These are phyloP conservation scores for Eupsilia transversa DNA, from an alignment of 2,888 invertebrate species.

Conservation along the genomic window DNA sequence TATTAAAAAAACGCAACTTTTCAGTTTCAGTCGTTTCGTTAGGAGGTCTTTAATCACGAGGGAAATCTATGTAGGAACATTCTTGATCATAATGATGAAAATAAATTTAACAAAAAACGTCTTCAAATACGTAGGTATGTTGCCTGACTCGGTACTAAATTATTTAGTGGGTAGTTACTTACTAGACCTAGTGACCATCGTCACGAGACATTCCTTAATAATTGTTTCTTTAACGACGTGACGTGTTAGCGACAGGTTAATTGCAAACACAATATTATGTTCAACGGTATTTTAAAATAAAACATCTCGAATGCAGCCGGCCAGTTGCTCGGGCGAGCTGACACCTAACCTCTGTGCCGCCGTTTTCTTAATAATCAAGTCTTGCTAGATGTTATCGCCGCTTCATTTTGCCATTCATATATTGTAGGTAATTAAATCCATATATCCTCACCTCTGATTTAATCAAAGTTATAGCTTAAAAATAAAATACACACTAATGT, in stretches of 20 bases:
- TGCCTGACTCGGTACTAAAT: background rate
- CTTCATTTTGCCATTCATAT: conserved; percentile 16
- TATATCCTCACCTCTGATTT: conserved; percentile 18
- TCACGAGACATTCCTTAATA: conserved; percentile 28
- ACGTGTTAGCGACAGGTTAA: conserved; percentile 15
- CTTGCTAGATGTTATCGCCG: conserved; percentile 22
- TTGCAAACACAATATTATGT: conserved; percentile 26
- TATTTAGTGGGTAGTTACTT: background rate
- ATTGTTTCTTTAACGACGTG: conserved; percentile 38
- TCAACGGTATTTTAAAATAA: conserved; percentile 40
- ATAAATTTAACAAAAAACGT: background rate
- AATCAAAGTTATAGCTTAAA: conserved; percentile 4
- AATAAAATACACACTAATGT: background rate
- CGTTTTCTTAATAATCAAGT: conserved; percentile 26
- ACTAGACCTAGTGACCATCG: conserved; percentile 5
- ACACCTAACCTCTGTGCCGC: conserved; percentile 23
- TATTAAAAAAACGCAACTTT: background rate
- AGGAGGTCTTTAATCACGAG: background rate
- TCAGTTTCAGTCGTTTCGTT: background rate
- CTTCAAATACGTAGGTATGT: no score
- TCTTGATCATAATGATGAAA: background rate
- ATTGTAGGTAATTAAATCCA: conserved; percentile 7
- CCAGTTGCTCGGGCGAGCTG: conserved; percentile 2
- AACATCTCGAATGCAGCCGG: conserved; percentile 25
- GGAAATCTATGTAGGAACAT: background rate